These are phyloP conservation scores for Oenanthe melanoleuca DNA, from an alignment of 2,113 vertebrate species.

Conservation along the genomic window DNA sequence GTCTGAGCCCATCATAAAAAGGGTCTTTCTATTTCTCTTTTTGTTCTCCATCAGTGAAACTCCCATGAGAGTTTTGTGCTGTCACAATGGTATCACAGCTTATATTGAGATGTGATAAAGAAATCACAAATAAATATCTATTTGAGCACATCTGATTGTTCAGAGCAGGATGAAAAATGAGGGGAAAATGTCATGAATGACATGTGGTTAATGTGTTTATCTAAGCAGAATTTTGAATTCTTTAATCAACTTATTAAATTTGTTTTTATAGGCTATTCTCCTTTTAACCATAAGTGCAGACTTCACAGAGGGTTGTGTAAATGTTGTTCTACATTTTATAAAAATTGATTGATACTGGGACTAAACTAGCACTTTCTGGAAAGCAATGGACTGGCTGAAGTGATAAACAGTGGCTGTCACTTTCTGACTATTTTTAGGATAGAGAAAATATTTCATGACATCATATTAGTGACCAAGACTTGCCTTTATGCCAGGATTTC, in stretches of 20 bases:
- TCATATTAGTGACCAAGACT: neutral
- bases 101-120: neutral
- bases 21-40: rapidly evolving
- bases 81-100: neutral
- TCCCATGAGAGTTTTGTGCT: neutral
- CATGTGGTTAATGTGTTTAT: neutral
- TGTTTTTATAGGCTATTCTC: neutral
- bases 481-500: neutral
- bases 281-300: neutral
- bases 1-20: neutral
- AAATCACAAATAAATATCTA: neutral
- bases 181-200: neutral
- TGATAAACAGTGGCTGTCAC: neutral
- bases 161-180: neutral
- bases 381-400: neutral
- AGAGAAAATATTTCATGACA: neutral
- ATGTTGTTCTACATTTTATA: neutral
- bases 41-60: neutral
- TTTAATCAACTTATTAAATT: neutral
- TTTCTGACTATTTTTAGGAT: neutral
- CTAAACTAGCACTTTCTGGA: neutral
- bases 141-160: neutral
- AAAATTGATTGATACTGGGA: neutral
- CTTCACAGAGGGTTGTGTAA: neutral
- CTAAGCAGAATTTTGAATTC: neutral